Percentiles rank a stretch among this genome's conserved stretches.
These are phyloP conservation scores for Diorhabda carinulata DNA, from an alignment of 1,140 invertebrate species.

Conservation along the genomic window DNA sequence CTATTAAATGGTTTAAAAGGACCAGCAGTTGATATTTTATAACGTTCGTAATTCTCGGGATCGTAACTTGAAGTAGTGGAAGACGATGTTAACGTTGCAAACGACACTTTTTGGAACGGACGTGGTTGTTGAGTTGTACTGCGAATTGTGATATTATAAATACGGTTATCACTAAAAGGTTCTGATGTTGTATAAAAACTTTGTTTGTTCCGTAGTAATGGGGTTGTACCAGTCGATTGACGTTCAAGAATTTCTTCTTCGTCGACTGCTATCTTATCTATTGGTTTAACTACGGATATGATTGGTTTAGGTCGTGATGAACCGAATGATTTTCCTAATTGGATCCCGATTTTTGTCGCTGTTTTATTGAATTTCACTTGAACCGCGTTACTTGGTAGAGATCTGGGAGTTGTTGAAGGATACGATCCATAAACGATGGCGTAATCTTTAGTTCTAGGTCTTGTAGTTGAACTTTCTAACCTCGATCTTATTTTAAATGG, in stretches of 20 bases:
- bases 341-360: constrained; percentile 24
- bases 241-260: neutral
- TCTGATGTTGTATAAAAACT: neutral
- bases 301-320: neutral
- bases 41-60: constrained; percentile 23
- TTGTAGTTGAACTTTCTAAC: neutral
- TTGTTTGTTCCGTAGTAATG: neutral
- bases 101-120: constrained; percentile 28
- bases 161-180: constrained; percentile 33
- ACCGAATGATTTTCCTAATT: constrained; percentile 28
- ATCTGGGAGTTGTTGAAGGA: constrained; percentile 18
- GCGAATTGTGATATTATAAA: constrained; percentile 12
- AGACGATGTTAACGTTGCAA: neutral
- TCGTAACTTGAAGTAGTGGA: constrained; percentile 3
- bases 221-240: neutral
- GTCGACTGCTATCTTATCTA: neutral
- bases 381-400: constrained; percentile 14
- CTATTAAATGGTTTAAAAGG: constrained; percentile 31
- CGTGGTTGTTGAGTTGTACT: constrained; percentile 33
- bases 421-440: constrained; percentile 32
- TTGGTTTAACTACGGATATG: neutral
- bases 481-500: neutral
- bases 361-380: constrained; percentile 27
- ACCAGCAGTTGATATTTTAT: constrained; percentile 41
- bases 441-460: constrained; percentile 23